Conservation (phyloP, 2,888 invertebrate genomes). For the Alloplasta piceator region DNA sequence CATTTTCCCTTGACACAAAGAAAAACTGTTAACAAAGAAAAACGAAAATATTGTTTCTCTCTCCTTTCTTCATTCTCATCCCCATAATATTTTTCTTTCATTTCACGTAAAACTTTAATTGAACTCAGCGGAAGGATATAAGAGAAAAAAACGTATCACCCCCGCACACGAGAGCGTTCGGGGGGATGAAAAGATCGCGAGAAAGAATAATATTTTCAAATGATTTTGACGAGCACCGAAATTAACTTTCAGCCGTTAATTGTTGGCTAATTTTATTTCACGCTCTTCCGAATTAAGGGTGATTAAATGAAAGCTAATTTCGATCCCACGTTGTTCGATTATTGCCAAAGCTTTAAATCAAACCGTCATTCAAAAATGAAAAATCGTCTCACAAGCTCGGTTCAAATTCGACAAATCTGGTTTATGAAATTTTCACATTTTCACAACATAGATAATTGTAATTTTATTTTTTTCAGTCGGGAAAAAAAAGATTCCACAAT, state of each 20-base stretch:
- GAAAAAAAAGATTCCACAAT: too few species aligned
- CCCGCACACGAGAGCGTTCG: not conserved
- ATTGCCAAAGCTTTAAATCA: too few species aligned
- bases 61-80: not conserved
- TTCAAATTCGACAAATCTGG: too few species aligned
- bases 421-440: too few species aligned
- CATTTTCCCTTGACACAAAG: not conserved
- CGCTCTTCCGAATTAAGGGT: too few species aligned
- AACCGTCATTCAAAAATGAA: too few species aligned
- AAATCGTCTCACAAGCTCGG: too few species aligned
- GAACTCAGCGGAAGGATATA: constrained; percentile 4
- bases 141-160: constrained; percentile 6
- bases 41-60: not conserved
- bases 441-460: too few species aligned
- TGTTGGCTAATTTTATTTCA: too few species aligned
- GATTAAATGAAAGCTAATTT: too few species aligned
- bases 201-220: not conserved
- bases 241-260: not conserved
- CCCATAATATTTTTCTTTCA: constrained; percentile 53
- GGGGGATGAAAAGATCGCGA: not conserved
- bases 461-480: too few species aligned
- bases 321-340: too few species aligned
- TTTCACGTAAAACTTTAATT: constrained; percentile 45
- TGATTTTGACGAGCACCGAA: not conserved
- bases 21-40: not conserved